A percentile compares a stretch with the other conserved stretches of the same genome.
Evolutionary conservation across 1,140 invertebrate species (phyloP).

Genomic region (Lasaia peninsularis): DNA sequence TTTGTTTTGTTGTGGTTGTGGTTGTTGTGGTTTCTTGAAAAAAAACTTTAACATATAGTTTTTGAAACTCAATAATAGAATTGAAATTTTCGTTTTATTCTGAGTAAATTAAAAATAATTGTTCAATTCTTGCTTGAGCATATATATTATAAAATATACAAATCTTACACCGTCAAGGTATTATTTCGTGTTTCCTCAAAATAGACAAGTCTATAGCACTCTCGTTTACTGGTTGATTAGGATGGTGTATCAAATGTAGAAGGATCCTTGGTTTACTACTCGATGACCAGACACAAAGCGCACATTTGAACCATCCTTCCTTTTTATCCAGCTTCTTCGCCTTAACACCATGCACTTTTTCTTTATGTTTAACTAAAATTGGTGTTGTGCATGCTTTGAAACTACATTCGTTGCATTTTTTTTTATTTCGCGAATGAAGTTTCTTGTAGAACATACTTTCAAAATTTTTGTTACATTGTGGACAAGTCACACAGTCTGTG

Average conservation of each 20-base stretch:
- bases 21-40: too few species aligned
- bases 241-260: conserved; percentile 58
- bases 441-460: conserved; percentile 9
- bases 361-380: conserved; percentile 23
- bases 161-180: conserved; percentile 13
- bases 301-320: conserved; percentile 33
- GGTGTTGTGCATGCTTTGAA: conserved; percentile 20
- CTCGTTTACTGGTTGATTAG: conserved; percentile 43
- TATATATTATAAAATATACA: conserved; percentile 16
- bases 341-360: conserved; percentile 24
- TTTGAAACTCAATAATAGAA: too few species aligned
- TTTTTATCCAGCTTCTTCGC: conserved; percentile 19
- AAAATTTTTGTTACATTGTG: conserved; percentile 27
- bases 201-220: conserved; percentile 42
- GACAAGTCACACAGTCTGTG: conserved; percentile 15
- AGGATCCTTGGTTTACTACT: conserved; percentile 37
- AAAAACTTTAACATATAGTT: too few species aligned
- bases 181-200: conserved; percentile 42
- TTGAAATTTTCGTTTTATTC: too few species aligned
- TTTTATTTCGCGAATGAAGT: conserved; percentile 21
- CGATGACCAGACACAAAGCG: conserved; percentile 38
- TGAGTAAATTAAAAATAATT: neutral
- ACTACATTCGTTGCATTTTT: conserved; percentile 31
- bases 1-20: too few species aligned
- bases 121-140: neutral